phyloP scores from a whole-genome alignment of 2,113 vertebrate genomes.

The Plecotus auritus region DNA sequence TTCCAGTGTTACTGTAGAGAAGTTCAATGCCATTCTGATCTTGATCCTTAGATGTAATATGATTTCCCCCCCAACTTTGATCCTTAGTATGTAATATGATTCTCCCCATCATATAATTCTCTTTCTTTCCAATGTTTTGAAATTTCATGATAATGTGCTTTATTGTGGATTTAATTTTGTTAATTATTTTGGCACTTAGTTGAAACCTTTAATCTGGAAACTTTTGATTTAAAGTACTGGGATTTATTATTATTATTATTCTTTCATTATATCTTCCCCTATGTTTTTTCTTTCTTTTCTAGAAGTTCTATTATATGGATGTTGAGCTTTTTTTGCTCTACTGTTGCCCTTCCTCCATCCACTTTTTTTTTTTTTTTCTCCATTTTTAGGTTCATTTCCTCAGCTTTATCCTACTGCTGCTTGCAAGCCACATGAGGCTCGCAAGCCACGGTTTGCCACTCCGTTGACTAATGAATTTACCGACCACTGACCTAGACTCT shows the following conservation, averaged over 20 bases:
- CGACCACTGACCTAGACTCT: too few relatives aligned
- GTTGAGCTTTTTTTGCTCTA: neutral
- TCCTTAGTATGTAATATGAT: neutral
- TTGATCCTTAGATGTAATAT: neutral
- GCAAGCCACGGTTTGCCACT: too few relatives aligned
- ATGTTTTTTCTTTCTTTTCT: neutral
- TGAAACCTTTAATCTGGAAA: neutral
- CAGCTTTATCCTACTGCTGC: neutral
- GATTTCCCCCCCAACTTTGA: neutral
- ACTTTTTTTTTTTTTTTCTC: neutral
- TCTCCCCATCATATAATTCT: neutral
- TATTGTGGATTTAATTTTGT: neutral
- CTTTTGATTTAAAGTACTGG: neutral
- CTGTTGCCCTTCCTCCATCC: fast-evolving
- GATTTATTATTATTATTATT: neutral
- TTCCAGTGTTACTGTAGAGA: neutral
- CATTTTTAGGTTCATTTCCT: neutral
- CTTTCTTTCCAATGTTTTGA: neutral
- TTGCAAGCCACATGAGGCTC: too few relatives aligned
- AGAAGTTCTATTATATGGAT: neutral
- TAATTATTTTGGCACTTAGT: neutral
- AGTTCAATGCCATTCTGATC: neutral
- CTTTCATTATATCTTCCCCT: neutral
- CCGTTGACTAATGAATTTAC: too few relatives aligned
- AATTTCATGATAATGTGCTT: neutral